A percentile compares a stretch with the other conserved stretches of the same genome.
Conservation (phyloP, 2,888 invertebrate species). For the Scaptomyza parva region DNA sequence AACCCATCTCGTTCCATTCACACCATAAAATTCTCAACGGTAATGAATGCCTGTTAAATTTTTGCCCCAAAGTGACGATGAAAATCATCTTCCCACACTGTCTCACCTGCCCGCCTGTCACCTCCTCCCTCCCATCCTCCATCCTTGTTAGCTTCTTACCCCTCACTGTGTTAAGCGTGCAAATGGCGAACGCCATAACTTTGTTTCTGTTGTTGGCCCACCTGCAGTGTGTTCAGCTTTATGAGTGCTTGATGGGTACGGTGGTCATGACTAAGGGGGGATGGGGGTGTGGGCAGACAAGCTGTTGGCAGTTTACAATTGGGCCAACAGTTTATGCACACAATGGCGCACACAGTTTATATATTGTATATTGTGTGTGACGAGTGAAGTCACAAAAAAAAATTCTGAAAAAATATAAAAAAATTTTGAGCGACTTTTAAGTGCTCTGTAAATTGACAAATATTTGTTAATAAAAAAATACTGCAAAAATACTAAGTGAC, state of each 20-base stretch:
- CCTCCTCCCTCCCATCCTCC: too few species aligned
- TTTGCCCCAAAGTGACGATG: constrained; percentile 30
- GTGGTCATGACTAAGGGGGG: not conserved
- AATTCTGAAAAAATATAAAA: too few species aligned
- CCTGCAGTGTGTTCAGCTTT: constrained; percentile 30
- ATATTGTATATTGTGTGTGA: constrained; percentile 21
- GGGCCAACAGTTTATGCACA: constrained; percentile 62
- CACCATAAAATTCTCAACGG: constrained; percentile 29
- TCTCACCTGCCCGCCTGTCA: too few species aligned
- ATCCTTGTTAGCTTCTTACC: too few species aligned
- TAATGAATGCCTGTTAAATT: constrained; percentile 56
- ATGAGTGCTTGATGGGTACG: constrained; percentile 30
- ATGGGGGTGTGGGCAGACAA: not conserved
- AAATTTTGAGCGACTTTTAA: too few species aligned
- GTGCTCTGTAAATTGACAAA: constrained; percentile 39
- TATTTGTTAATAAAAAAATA: constrained; percentile 1
- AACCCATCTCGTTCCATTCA: too few species aligned
- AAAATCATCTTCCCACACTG: not conserved
- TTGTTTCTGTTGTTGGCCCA: constrained; percentile 21
- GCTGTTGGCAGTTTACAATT: constrained; percentile 61
- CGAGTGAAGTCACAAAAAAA: too few species aligned
- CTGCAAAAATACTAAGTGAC: too few species aligned
- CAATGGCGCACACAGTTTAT: constrained; percentile 58
- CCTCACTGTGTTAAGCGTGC: constrained; percentile 23
- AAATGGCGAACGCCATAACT: constrained; percentile 53